Base-by-base conservation (phyloP, 1,140 invertebrate species). In the Drosophila insularis region DNA sequence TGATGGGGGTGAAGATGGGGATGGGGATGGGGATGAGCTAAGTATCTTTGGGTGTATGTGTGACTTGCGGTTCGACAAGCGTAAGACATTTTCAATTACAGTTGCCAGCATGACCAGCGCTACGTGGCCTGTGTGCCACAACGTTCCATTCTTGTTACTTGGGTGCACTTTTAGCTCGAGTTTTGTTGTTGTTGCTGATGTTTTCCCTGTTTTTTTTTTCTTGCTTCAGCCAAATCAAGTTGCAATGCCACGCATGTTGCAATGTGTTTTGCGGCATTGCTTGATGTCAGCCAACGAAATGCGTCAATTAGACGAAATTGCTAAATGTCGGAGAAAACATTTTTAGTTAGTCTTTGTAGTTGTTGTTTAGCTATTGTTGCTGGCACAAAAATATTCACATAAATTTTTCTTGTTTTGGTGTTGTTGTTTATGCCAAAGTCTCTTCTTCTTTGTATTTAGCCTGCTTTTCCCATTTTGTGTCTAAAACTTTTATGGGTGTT, bases 11-110 rank as follows among this genome's bases (percentile, higher is more conserved):
- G 17, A 17, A 19, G 13, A 13, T 2, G 17, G 43, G 37, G 13
- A 13, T 2, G n/a, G 17, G 2, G 6, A 4, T 50, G 63, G 58
- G 74, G 67, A 50, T 66, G 59, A 46, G 73, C 63, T 74, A 67
- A 56, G 66, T 61, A 35, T 62, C 54, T 56, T 23, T 40, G 43
- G 19, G 11, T 63, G 53, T 69, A 21, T 63, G 43, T 80, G 62
- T 76, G 54, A 68, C 76, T 89, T 89, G 84, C 74, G 85, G 84
- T 89, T 89, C 84, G 84, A 89, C 84, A 89, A 89, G 84, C 84
- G 80, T 89, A 89, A 89, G 84, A 89, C 84, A 89, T 89, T 89
- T 89, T 89, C 84, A 89, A 89, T 89, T 89, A 89, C 84, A 89
- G 73, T 74, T 87, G 69, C 70, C 80, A 70, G 62, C 78, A 80